phyloP scores from a whole-genome alignment of 2,888 invertebrate species.

The Diplazon laetatorius region DNA sequence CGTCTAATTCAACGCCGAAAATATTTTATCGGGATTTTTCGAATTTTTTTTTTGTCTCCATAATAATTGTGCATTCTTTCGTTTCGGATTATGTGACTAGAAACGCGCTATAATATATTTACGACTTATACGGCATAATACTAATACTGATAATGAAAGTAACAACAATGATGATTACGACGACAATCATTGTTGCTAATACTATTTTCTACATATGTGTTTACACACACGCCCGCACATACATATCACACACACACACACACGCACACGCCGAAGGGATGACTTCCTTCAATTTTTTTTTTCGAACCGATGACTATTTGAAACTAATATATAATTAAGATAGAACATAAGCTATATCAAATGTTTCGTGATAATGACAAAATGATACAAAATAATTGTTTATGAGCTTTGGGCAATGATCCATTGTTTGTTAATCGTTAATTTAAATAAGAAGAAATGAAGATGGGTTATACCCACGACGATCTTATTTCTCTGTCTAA shows the following conservation, averaged over 20 bases:
- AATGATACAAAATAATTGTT: slow-evolving; percentile 27
- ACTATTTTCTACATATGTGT: slow-evolving; percentile 1
- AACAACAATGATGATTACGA: slow-evolving; percentile 48
- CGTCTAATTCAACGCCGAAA: neutral
- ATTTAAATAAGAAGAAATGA: slow-evolving; percentile 13
- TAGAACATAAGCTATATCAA: slow-evolving; percentile 69
- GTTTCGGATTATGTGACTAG: slow-evolving; percentile 78
- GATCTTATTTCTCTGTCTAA: no score
- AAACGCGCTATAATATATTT: slow-evolving; percentile 78
- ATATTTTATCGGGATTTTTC: slow-evolving; percentile 18
- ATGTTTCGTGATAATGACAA: slow-evolving; percentile 24
- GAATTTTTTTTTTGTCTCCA: slow-evolving; percentile 31
- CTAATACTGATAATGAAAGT: slow-evolving; percentile 64
- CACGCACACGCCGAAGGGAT: slow-evolving; percentile 35
- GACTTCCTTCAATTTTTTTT: slow-evolving; percentile 67
- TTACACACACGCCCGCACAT: slow-evolving; percentile 42
- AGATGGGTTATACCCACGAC: no score
- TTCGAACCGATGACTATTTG: slow-evolving; percentile 67
- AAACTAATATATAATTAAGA: no score
- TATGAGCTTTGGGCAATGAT: slow-evolving; percentile 32
- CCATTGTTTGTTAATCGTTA: slow-evolving; percentile 17
- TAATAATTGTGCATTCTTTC: slow-evolving; percentile 61
- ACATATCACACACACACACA: slow-evolving; percentile 57
- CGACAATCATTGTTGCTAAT: neutral
- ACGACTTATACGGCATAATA: slow-evolving; percentile 77